Evolutionary conservation across 2,797 vertebrate genomes (phyloP).

Genomic region (Orestias chungarensis): DNA sequence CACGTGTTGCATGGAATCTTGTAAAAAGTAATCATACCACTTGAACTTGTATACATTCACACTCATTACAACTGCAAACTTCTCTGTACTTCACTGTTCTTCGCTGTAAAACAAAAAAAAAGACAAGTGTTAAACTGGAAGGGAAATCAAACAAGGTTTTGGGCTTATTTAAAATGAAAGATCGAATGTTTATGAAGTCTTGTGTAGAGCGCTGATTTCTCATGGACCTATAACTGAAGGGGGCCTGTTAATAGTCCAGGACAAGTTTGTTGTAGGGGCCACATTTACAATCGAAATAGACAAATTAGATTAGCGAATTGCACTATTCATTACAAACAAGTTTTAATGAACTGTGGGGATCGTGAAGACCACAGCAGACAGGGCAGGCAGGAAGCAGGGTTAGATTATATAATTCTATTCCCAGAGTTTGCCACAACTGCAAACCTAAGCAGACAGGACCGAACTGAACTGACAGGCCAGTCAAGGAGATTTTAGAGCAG

Average conservation of each 20-base stretch:
- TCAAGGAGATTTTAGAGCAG: background rate
- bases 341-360: background rate
- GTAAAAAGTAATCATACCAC: background rate
- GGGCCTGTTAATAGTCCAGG: too few species aligned
- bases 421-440: background rate
- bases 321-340: too few species aligned
- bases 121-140: background rate
- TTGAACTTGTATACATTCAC: too few species aligned
- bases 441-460: too few species aligned
- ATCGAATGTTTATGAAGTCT: background rate
- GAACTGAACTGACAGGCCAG: background rate
- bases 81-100: background rate
- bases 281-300: background rate
- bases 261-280: background rate
- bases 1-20: conserved; percentile 11
- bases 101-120: background rate
- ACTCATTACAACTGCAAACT: background rate
- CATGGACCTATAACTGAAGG: too few species aligned
- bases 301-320: too few species aligned
- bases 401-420: too few species aligned
- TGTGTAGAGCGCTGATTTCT: background rate
- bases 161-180: background rate
- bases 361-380: background rate
- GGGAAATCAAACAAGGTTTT: background rate
- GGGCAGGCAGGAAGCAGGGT: too few species aligned